phyloP scores from a whole-genome alignment of 2,797 vertebrate genomes.

The Kryptopterus vitreolus region DNA sequence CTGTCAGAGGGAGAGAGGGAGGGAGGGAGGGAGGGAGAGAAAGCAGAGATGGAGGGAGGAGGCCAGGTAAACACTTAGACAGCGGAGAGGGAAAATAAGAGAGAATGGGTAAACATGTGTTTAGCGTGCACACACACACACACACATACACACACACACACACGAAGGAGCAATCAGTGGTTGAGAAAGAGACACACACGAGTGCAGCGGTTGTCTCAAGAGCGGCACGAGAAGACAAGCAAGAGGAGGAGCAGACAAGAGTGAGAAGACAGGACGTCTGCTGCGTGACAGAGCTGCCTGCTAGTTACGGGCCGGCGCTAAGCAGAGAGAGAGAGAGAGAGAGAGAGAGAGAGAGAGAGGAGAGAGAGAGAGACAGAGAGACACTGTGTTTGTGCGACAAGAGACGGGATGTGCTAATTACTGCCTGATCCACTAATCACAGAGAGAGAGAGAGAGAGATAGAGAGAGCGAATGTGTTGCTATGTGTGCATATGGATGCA shows the following conservation, averaged over 20 bases:
- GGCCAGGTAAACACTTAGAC: slow-evolving; percentile 52
- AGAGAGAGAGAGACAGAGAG: slow-evolving; percentile 36
- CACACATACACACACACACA: slow-evolving; percentile 32
- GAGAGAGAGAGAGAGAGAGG: slow-evolving; percentile 48
- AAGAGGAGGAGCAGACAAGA: slow-evolving; percentile 34
- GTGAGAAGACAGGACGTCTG: slow-evolving; percentile 32
- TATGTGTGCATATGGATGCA: slow-evolving; percentile 9
- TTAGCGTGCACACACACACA: slow-evolving; percentile 40
- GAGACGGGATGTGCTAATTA: slow-evolving; percentile 77
- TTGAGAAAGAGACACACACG: slow-evolving; percentile 47
- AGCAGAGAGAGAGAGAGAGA: not conserved
- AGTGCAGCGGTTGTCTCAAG: slow-evolving; percentile 23
- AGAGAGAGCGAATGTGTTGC: slow-evolving; percentile 25
- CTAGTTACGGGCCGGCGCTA: slow-evolving; percentile 53
- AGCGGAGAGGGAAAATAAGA: slow-evolving; percentile 50
- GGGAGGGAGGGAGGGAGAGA: slow-evolving; percentile 10
- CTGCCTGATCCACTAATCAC: slow-evolving; percentile 79
- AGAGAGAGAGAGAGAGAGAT: slow-evolving; percentile 1
- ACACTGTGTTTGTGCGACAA: slow-evolving; percentile 39
- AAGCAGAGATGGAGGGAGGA: slow-evolving; percentile 11
- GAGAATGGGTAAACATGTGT: slow-evolving; percentile 54
- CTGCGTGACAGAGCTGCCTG: slow-evolving; percentile 50
- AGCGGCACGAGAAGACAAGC: slow-evolving; percentile 26
- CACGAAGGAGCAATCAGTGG: slow-evolving; percentile 51
- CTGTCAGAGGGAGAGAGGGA: not conserved